phyloP scores from a whole-genome alignment of 2,888 invertebrate species.

The Agrilus biguttatus region DNA sequence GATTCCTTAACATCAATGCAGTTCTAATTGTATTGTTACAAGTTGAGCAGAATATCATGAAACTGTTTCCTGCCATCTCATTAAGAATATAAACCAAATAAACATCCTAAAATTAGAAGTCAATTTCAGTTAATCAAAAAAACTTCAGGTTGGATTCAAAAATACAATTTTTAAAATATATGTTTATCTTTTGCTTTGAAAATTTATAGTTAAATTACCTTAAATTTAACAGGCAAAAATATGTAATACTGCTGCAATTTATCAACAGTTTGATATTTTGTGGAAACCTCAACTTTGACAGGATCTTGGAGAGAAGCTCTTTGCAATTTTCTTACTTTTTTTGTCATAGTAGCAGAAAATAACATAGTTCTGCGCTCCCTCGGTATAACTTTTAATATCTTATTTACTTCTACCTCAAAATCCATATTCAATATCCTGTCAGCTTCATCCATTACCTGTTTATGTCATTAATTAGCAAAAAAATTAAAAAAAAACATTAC shows the following conservation, averaged over 20 bases:
- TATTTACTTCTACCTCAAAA: slow-evolving; percentile 95
- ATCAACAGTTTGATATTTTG: slow-evolving; percentile 96
- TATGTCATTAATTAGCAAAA: not conserved
- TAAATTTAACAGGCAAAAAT: slow-evolving; percentile 91
- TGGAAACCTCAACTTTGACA: slow-evolving; percentile 89
- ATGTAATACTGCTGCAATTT: slow-evolving; percentile 89
- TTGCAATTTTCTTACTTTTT: slow-evolving; percentile 90
- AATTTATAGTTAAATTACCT: slow-evolving; percentile 39
- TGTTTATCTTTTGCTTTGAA: too few species aligned
- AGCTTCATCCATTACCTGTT: slow-evolving; percentile 91
- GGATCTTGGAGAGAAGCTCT: slow-evolving; percentile 89
- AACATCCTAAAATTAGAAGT: slow-evolving; percentile 55
- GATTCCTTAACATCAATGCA: slow-evolving; percentile 74
- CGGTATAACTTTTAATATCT: slow-evolving; percentile 85
- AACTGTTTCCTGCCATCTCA: slow-evolving; percentile 87
- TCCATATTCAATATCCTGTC: slow-evolving; percentile 98
- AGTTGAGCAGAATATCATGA: slow-evolving; percentile 95
- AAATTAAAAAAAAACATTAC: slow-evolving; percentile 20
- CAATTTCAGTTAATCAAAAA: not conserved
- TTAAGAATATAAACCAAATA: slow-evolving; percentile 91
- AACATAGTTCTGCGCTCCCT: slow-evolving; percentile 81
- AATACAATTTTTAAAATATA: not conserved
- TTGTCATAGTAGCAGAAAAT: slow-evolving; percentile 99
- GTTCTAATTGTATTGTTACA: slow-evolving; percentile 84
- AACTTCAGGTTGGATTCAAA: not conserved